Evolutionary conservation across 2,113 vertebrate species (phyloP), one percentile per base, ranked within the genome.

Genomic region (Myodes glareolus): DNA sequence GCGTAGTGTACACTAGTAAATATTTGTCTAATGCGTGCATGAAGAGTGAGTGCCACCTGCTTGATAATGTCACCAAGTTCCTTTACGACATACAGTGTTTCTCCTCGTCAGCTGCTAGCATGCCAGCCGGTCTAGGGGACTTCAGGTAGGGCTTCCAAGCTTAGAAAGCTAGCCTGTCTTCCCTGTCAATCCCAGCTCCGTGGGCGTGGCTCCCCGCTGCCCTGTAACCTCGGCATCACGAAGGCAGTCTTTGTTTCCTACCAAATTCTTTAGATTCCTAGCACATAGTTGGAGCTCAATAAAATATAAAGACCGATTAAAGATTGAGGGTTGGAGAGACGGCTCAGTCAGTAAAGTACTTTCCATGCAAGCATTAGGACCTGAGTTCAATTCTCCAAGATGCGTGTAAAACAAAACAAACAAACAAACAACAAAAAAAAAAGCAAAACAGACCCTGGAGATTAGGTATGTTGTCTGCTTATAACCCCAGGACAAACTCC

Each of bases 141-240:
- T 31, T 21, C 55, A 27, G 23, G 16, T 45, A 91, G 11, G 4
- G 45, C 11, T 58, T 27, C 45, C n/a, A 68, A 4, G 17, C 68
- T 72, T 16, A 9, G 70, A n/a, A 50, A 63, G 14, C 23, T 0
- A 21, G 21, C 2, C 0, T 29, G 3, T 10, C 1, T 14, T 72
- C 39, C 23, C 4, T 36, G 47, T 42, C 55, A 42, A 23, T 42
- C 42, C 17, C 9, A 9, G 42, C 55, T n/a, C 33, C 9, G 1
- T 31, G 36, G 63, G 19, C 14, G 1, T 45, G 10, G 39, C 42
- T 50, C 11, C 10, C 33, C 65, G 33, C 39, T 13, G 23, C 5
- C 36, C 33, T 9, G 45, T 10, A 1, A n/a, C 39, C 25, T 42
- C 42, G 1, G 3, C 27, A 1, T 8, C 23, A 12, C 70, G 13